phyloP scores from a whole-genome alignment of 2,113 vertebrate species.

The Asarcornis scutulata region DNA sequence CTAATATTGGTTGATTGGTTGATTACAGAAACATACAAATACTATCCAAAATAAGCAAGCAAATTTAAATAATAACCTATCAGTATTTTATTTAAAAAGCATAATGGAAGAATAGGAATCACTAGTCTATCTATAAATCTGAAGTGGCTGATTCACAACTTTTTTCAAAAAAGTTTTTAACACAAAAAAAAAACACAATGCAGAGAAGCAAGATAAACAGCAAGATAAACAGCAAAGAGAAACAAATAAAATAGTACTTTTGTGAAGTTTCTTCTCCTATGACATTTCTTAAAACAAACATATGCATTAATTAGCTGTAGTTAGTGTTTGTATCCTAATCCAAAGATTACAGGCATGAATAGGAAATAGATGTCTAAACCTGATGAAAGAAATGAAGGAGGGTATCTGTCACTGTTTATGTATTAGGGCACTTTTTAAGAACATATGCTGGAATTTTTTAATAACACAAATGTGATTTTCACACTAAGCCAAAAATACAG shows the following conservation, averaged over 20 bases:
- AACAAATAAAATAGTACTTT: not conserved
- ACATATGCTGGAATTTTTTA: not conserved
- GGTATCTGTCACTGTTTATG: not conserved
- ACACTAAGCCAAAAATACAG: not conserved
- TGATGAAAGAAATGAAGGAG: not conserved
- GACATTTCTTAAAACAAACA: not conserved
- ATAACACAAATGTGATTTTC: not conserved
- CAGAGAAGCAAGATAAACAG: not conserved
- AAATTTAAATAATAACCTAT: not conserved
- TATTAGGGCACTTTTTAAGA: not conserved
- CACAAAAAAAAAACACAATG: not conserved
- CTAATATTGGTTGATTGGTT: not conserved
- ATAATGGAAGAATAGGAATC: not conserved
- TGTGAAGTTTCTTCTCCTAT: not conserved
- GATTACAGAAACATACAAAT: not conserved
- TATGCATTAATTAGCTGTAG: not conserved
- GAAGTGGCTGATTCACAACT: not conserved
- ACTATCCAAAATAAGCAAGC: not conserved
- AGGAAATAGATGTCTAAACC: not conserved
- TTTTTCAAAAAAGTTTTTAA: not conserved
- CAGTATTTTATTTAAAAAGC: not conserved
- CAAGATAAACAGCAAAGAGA: not conserved
- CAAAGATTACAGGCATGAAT: not conserved
- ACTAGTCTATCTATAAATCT: not conserved
- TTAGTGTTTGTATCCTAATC: not conserved